Base-by-base conservation (phyloP, 2,888 invertebrate species). In the Agrotis clavis region DNA sequence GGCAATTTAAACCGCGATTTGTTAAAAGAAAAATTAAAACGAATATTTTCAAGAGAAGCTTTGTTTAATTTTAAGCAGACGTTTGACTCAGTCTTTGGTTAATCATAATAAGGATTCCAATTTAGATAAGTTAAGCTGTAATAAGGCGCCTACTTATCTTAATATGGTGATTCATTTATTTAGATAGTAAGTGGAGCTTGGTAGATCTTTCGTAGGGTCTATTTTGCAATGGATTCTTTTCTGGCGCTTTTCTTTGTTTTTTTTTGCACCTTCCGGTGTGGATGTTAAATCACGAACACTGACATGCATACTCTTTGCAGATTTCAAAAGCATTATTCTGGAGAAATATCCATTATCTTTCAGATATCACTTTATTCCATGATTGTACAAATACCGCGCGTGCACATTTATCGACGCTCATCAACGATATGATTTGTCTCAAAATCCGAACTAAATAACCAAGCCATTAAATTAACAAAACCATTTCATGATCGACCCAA, bases 111-210 rank as follows among this genome's bases (percentile, higher is more conserved):
- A 54, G 74, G 74, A 74, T 66, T 65, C 62, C 47, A 65, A 78
- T 78, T 79, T 48, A 79, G 79, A 79, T 79, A 64, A 60, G 57
- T 63, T 54, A 25, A 64, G 53, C 51, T 25, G 69, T 74, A 66
- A 66, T 62, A 65, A n/a, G 66, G 67, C 63, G 74, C 74, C 70
- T 71, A 57, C 41, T 61, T 77, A 74, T 74, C 77, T 73, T 67
- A 41, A 66, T 76, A 69, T 41, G 78, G 35, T 74, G 78, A 78
- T 77, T 78, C 65, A 78, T 74, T 67, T 64, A 63, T 66, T 68
- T 45, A 53, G 68, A 68, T 67, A 64, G 50, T n/a, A 48, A 21
- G 18, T 25, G 51, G 1, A 19, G 14, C 5, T 51, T 48, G 45
- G 9, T 48, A 41, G 19, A 25, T 63, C 62, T 67, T 30, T 4